Evolutionary conservation across 1,140 invertebrate genomes (phyloP).

Genomic region (Streblospio benedicti): DNA sequence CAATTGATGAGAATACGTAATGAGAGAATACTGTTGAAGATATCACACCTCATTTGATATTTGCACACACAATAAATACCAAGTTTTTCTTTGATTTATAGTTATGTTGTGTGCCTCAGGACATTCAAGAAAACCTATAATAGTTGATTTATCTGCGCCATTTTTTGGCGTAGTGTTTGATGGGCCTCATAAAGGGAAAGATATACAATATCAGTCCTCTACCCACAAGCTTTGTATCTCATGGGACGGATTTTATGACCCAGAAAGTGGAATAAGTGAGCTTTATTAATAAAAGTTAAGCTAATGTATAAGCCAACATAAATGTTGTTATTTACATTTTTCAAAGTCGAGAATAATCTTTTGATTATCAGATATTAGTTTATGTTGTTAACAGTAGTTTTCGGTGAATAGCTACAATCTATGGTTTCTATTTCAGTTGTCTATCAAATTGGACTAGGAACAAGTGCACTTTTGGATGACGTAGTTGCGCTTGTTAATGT

Average conservation of each 20-base stretch:
- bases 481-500: not conserved
- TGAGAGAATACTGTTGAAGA: no score
- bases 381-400: no score
- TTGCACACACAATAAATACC: no score
- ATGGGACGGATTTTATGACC: not conserved
- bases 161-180: not conserved
- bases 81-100: no score
- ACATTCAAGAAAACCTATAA: not conserved
- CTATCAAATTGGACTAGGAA: not conserved
- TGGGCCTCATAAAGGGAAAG: not conserved
- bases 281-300: no score
- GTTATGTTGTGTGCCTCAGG: not conserved
- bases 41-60: no score
- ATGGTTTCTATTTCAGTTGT: not conserved
- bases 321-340: no score
- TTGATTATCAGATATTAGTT: no score
- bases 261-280: not conserved
- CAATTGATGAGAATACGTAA: no score
- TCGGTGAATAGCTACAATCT: no score
- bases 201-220: not conserved
- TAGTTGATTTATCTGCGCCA: not conserved
- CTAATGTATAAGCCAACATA: no score
- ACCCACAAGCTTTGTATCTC: not conserved
- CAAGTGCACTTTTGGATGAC: not conserved
- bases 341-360: no score